Conservation (phyloP, 2,113 vertebrate species). For the Trogon surrucura region DNA sequence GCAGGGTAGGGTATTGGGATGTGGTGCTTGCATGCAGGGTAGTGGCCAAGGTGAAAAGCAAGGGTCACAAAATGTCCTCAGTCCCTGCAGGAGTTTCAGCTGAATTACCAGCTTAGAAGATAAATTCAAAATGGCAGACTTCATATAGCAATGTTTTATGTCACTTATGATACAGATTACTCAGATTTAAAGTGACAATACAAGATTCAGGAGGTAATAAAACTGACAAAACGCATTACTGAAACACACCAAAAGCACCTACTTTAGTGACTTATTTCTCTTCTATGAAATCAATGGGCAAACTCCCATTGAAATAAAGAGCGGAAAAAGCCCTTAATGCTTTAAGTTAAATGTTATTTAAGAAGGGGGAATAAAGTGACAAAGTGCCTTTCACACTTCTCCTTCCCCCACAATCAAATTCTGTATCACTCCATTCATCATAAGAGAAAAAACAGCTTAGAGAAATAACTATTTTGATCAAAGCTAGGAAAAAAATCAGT, state of each 20-base stretch:
- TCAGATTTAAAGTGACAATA: constrained; percentile 43
- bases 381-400: neutral
- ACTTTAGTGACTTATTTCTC: neutral
- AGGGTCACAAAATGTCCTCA: neutral
- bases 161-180: constrained; percentile 21
- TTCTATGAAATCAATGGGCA: neutral
- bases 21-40: fast-evolving
- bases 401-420: neutral
- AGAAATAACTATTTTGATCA: neutral
- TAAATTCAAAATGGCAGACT: constrained; percentile 51
- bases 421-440: neutral
- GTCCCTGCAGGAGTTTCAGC: neutral
- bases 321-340: neutral
- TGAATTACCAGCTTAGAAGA: neutral
- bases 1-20: neutral
- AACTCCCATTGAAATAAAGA: constrained; percentile 1
- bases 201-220: constrained; percentile 31
- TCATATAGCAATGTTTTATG: constrained; percentile 44
- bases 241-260: neutral
- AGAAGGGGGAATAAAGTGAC: neutral
- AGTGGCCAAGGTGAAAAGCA: neutral
- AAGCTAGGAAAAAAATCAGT: neutral
- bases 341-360: constrained; percentile 13
- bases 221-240: constrained; percentile 29
- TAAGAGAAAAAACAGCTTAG: neutral